Evolutionary conservation across 2,888 invertebrate species (phyloP).

Genomic region (Meteorus colon): DNA sequence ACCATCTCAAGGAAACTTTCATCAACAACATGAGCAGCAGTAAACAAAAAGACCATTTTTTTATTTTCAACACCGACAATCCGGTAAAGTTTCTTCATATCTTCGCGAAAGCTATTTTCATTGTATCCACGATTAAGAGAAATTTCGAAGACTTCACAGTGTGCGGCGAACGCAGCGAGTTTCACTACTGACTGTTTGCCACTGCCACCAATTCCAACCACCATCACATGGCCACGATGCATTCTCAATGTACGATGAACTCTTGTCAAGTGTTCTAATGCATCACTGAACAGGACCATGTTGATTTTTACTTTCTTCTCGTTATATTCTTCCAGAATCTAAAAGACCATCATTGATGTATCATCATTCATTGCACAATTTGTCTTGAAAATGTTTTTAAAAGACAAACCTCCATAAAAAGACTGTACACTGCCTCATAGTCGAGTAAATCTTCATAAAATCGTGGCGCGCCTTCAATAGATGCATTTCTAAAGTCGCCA

Average conservation of each 20-base stretch:
- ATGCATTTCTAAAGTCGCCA: slow-evolving; percentile 91
- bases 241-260: slow-evolving; percentile 89
- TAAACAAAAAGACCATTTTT: slow-evolving; percentile 87
- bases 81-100: slow-evolving; percentile 86
- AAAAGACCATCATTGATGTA: slow-evolving; percentile 37
- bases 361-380: background rate
- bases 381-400: background rate
- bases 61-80: slow-evolving; percentile 86
- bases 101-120: slow-evolving; percentile 88
- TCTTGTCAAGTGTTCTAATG: slow-evolving; percentile 91
- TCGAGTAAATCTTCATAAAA: slow-evolving; percentile 93
- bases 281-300: slow-evolving; percentile 93
- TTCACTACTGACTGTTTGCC: slow-evolving; percentile 89
- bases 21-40: slow-evolving; percentile 86
- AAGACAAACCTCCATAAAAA: slow-evolving; percentile 86
- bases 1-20: slow-evolving; percentile 92
- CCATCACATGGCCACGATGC: slow-evolving; percentile 87
- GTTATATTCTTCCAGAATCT: slow-evolving; percentile 91
- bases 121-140: slow-evolving; percentile 89
- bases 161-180: slow-evolving; percentile 88
- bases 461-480: slow-evolving; percentile 85
- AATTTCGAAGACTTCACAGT: slow-evolving; percentile 88
- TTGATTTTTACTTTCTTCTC: slow-evolving; percentile 83
- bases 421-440: slow-evolving; percentile 89
- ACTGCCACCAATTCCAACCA: slow-evolving; percentile 92